Conservation (phyloP, 2,797 vertebrate species). For the Trachurus trachurus region DNA sequence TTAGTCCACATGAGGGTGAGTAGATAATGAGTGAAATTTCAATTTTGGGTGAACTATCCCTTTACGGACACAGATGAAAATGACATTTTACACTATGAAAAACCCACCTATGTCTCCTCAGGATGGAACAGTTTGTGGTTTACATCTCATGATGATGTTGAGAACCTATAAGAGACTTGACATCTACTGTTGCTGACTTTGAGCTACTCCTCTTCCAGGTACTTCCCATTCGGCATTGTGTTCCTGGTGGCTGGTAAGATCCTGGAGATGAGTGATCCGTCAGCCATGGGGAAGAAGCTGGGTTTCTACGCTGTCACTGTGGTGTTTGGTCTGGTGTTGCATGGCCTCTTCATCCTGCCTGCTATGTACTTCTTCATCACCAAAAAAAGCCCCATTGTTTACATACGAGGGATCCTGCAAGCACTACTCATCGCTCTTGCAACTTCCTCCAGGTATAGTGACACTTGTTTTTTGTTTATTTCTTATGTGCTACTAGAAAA, state of each 20-base stretch:
- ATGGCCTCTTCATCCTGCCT: constrained; percentile 95
- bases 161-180: background rate
- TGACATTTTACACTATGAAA: too few relatives aligned
- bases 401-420: constrained; percentile 95
- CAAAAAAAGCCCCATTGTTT: constrained; percentile 97
- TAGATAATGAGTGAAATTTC: too few relatives aligned
- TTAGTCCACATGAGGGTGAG: too few relatives aligned
- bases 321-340: constrained; percentile 94
- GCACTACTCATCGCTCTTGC: constrained; percentile 96
- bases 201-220: constrained; percentile 81
- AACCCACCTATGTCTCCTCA: background rate
- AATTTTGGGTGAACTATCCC: too few relatives aligned
- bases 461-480: background rate
- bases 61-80: too few relatives aligned
- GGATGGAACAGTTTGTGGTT: too few relatives aligned
- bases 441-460: constrained; percentile 93
- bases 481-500: background rate
- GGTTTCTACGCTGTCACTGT: constrained; percentile 96
- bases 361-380: constrained; percentile 97
- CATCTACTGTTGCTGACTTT: constrained; percentile 2
- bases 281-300: constrained; percentile 94
- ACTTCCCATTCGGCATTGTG: constrained; percentile 97
- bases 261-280: constrained; percentile 97
- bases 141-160: background rate
- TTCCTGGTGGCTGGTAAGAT: constrained; percentile 99